These are phyloP conservation scores for Drosophila rhopaloa DNA, from an alignment of 1,140 invertebrate species.

Conservation along the genomic window DNA sequence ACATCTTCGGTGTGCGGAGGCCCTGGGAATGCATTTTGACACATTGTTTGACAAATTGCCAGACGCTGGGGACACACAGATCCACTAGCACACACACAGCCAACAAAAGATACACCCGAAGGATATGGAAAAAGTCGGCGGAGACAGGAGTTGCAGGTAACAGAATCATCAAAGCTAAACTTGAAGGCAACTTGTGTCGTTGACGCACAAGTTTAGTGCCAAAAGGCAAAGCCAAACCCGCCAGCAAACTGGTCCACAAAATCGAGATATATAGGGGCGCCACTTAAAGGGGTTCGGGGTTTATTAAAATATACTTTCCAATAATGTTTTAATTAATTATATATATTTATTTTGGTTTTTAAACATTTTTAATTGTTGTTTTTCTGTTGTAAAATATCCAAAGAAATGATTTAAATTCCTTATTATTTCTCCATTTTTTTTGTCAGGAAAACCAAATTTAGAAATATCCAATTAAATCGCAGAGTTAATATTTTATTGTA, in stretches of 20 bases:
- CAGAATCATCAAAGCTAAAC: slow-evolving; percentile 79
- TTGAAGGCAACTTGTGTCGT: slow-evolving; percentile 54
- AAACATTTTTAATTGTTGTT: too few relatives aligned
- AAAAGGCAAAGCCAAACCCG: slow-evolving; percentile 60
- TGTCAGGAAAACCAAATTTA: too few relatives aligned
- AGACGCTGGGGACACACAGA: slow-evolving; percentile 47
- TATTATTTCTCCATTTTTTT: too few relatives aligned
- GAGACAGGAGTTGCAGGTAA: slow-evolving; percentile 38
- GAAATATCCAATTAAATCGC: too few relatives aligned
- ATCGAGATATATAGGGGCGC: not conserved
- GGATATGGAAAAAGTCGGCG: slow-evolving; percentile 1
- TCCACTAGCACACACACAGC: slow-evolving; percentile 14
- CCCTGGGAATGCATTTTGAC: slow-evolving; percentile 66
- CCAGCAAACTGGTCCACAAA: slow-evolving; percentile 30
- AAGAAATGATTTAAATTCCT: too few relatives aligned
- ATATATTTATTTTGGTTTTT: too few relatives aligned
- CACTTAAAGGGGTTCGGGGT: not conserved
- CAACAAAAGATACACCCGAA: slow-evolving; percentile 36
- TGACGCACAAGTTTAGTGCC: slow-evolving; percentile 71
- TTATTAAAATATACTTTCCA: not conserved
- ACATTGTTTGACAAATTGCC: slow-evolving; percentile 83
- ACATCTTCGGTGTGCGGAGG: slow-evolving; percentile 6
- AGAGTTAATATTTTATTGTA: too few relatives aligned
- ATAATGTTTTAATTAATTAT: too few relatives aligned
- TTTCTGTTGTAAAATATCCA: too few relatives aligned